Evolutionary conservation across 2,113 vertebrate species (phyloP), one percentile per base, ranked within the genome.

Genomic region (Percopsis transmontana): DNA sequence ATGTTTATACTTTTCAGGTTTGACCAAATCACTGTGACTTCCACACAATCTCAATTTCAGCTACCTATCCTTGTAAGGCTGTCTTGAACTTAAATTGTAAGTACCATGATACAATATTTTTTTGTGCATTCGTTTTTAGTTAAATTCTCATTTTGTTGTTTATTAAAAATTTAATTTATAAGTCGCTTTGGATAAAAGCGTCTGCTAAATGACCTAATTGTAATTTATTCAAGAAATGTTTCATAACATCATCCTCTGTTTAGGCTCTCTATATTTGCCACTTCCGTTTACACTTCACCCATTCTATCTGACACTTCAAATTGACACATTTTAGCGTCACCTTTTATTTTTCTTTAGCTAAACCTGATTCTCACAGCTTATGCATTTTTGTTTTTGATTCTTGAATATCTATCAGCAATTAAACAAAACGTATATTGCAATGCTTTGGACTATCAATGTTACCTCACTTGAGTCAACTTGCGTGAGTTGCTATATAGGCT

Each of bases 11-110:
- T 64, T 61, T 60, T 42, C 21, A 92, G 89, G 74, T 78, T 76
- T 75, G 89, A 92, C 88, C 85, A 44, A 69, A 75, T 70, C 88
- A 89, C 90, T 91, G 91, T 92, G 89, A 92, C 48, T 47, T 60
- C 45, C 63, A 51, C 6, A 62, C 58, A 24, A 48, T 62, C 58
- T 48, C 18, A 62, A 38, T 40, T 69, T 76, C 56, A 56, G 47
- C 59, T 60, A 48, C 16, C 19, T 19, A 60, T 6, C 50, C 19
- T 9, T 51, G 38, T 39, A 18, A 82, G 20, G 14, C 12, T 14
- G 54, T 23, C 51, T 16, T 65, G 0, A 61, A 55, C 18, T 44
- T 54, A 76, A 41, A 70, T 56, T 58, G 87, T 91, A 76, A 89
- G 87, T 82, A 51, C 45, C 54, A 13, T 53, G 7, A 11, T 45